Evolutionary conservation across 2,113 vertebrate species (phyloP).

Genomic region (Tricholaema leucomelas): DNA sequence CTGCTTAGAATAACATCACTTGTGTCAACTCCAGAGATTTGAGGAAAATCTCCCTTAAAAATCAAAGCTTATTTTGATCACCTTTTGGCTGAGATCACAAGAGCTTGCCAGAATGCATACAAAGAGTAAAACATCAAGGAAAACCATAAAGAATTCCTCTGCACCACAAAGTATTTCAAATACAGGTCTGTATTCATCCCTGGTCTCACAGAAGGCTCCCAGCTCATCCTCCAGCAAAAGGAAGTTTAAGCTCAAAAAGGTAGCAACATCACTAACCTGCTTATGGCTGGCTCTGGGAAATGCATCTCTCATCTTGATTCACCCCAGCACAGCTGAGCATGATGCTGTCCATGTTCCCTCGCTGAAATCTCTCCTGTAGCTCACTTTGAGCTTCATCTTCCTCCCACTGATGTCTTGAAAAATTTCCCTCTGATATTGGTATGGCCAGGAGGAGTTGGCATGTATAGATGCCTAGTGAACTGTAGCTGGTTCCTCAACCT

Average conservation of each 20-base stretch:
- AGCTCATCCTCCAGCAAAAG: not conserved
- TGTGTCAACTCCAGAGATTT: not conserved
- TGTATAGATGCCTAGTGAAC: not conserved
- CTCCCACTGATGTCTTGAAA: not conserved
- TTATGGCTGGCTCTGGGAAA: not conserved
- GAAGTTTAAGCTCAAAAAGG: not conserved
- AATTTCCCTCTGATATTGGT: not conserved
- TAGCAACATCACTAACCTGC: not conserved
- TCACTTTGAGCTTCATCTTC: not conserved
- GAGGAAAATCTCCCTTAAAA: not conserved
- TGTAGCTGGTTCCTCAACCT: not conserved
- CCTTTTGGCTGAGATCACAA: not conserved
- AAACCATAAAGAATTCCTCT: conserved; percentile 25
- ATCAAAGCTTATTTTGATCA: conserved; percentile 27
- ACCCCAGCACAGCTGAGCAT: not conserved
- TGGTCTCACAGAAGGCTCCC: not conserved
- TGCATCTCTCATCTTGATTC: not conserved
- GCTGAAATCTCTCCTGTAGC: not conserved
- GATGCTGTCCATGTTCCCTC: not conserved
- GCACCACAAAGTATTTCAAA: not conserved
- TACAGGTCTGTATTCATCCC: not conserved
- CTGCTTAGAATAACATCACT: not conserved
- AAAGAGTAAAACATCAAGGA: conserved; percentile 36
- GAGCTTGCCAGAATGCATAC: not conserved
- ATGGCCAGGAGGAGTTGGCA: not conserved